Percentiles rank a stretch among this genome's conserved stretches.
Conservation (phyloP, 2,888 invertebrate species). For the Phasia obesa region DNA sequence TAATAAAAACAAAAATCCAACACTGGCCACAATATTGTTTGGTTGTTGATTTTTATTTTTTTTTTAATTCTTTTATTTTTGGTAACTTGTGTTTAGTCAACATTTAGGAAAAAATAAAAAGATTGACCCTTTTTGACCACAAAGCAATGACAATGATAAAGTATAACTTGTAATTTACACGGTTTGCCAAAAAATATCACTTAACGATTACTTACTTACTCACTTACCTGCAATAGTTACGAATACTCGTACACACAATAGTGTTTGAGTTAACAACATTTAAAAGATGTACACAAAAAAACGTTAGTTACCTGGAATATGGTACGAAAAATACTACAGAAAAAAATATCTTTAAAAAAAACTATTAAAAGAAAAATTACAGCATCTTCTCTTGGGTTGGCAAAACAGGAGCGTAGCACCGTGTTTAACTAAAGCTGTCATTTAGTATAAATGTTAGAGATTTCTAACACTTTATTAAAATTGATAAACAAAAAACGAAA, state of each 20-base stretch:
- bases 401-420: conserved; percentile 21
- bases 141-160: conserved; percentile 71
- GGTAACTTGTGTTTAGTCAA: conserved; percentile 49
- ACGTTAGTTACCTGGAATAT: conserved; percentile 41
- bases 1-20: conserved; percentile 22
- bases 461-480: too few relatives aligned
- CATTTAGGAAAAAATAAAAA: conserved; percentile 57
- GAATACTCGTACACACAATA: conserved; percentile 12
- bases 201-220: conserved; percentile 60
- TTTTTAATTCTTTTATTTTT: not conserved
- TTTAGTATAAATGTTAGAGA: too few relatives aligned
- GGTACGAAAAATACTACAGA: conserved; percentile 23
- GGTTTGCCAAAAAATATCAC: conserved; percentile 68
- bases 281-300: conserved; percentile 24
- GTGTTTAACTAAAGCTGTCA: too few relatives aligned
- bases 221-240: conserved; percentile 20
- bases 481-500: too few relatives aligned
- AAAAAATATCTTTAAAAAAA: not conserved
- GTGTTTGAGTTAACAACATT: conserved; percentile 45
- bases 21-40: conserved; percentile 23
- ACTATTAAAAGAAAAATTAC: conserved; percentile 53
- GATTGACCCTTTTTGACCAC: conserved; percentile 71
- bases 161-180: conserved; percentile 71
- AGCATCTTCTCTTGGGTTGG: conserved; percentile 33
- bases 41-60: conserved; percentile 4